Evolutionary conservation across 2,113 vertebrate genomes (phyloP).

Genomic region (Genyomyrus donnyi): DNA sequence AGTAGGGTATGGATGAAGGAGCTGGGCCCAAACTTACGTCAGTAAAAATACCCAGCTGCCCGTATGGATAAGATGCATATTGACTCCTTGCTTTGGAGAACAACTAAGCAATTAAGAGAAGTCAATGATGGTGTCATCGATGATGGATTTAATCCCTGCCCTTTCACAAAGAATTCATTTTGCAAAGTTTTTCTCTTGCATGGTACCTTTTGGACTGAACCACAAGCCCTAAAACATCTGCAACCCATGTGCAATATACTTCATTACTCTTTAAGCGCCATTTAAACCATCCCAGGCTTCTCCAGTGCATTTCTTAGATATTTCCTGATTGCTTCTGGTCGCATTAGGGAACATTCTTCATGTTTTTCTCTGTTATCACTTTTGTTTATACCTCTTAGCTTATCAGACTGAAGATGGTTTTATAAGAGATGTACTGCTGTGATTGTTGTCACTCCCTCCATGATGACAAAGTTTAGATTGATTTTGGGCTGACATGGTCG

Average conservation of each 20-base stretch:
- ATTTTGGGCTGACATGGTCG: neutral
- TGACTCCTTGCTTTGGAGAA: neutral
- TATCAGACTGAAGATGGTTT: neutral
- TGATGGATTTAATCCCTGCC: neutral
- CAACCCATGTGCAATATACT: constrained; percentile 10
- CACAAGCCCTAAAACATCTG: constrained; percentile 13
- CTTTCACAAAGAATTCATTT: neutral
- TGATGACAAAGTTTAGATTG: neutral
- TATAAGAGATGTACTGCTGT: neutral
- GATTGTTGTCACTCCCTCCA: neutral
- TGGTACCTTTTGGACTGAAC: constrained; percentile 9
- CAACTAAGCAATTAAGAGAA: neutral
- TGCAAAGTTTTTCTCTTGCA: neutral
- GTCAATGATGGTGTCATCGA: neutral
- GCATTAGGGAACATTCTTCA: neutral
- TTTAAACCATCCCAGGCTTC: constrained; percentile 9
- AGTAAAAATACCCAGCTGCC: neutral
- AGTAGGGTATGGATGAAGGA: neutral
- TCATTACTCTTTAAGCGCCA: constrained; percentile 21
- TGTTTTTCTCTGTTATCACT: neutral
- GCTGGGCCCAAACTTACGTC: neutral
- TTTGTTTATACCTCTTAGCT: neutral
- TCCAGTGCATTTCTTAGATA: constrained; percentile 6
- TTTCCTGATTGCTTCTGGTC: constrained; percentile 11
- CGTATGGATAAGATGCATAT: neutral